Base-by-base conservation (phyloP, 2,888 invertebrate genomes). In the Operophtera brumata region DNA sequence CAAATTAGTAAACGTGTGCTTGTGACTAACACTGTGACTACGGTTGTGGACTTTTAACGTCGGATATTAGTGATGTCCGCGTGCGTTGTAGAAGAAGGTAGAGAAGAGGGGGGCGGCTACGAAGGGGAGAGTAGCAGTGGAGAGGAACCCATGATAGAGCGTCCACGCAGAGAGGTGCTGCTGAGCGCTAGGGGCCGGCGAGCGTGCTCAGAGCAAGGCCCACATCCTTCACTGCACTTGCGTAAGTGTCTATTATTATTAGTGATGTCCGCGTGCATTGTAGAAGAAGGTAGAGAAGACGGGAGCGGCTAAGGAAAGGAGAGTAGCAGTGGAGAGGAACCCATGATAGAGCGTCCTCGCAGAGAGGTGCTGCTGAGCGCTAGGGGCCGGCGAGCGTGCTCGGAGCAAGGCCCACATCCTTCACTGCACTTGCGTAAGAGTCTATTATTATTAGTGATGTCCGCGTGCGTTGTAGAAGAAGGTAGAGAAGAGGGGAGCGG, bases 401-500 rank as follows among this genome's bases (percentile, higher is more conserved):
- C 94, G 47, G 94, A 94, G 72, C 94, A 94, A 73, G 93, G 93
- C 10, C 93, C 93, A n/a, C 93, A 93, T 83, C 93, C 93, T 35
- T 91, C 91, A 28, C 82, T 86, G 20, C 83, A 81, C 59, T 75
- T 87, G 62, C 84, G 90, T 89, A 71, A 88, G 89, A 62, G n/a
- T n/a, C n/a, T n/a, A n/a, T n/a, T n/a, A n/a, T n/a, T 69, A 63
- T 75, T 75, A 77, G 78, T 77, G 61, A 89, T 89, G 89, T 87
- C 87, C 30, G 80, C 86, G 65, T 89, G 89, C 64, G 82, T 89
- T 20, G 78, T 88, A 37, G 88, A 88, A 66, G 89, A 89, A 65
- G 84, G 83, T 12, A 72, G 84, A 20, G 89, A 89, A 57, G 84
- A 84, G 60, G 82, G 84, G 6, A 82, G 82, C 48, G 84, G 82